These are phyloP conservation scores for Coreoperca whiteheadi DNA, from an alignment of 2,113 vertebrate species.

Conservation along the genomic window DNA sequence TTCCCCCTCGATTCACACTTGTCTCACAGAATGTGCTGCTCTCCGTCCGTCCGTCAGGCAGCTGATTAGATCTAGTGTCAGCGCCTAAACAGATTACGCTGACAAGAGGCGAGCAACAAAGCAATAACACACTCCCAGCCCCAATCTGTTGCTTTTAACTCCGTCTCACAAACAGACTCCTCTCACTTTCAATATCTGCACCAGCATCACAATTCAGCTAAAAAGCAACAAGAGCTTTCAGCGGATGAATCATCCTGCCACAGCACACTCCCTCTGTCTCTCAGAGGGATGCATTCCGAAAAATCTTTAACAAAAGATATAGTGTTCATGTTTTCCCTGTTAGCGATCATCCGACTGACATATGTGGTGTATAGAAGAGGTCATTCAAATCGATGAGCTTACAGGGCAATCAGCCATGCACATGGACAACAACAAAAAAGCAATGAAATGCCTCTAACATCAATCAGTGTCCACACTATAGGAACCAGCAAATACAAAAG, in stretches of 20 bases:
- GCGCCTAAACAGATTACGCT: constrained; percentile 55
- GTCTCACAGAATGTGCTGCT: constrained; percentile 21
- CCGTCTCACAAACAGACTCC: constrained; percentile 55
- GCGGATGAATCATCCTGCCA: constrained; percentile 29
- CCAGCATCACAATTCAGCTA: constrained; percentile 41
- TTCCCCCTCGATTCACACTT: not conserved
- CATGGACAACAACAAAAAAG: not conserved
- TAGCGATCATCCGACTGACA: not conserved
- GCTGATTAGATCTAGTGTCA: constrained; percentile 71
- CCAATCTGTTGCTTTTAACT: constrained; percentile 59
- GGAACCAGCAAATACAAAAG: not conserved
- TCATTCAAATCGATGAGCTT: not conserved
- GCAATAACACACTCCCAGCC: constrained; percentile 61
- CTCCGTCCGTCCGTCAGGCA: constrained; percentile 45
- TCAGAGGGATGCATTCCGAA: not conserved
- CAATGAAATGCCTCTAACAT: not conserved
- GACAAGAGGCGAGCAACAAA: constrained; percentile 44
- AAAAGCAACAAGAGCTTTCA: constrained; percentile 44
- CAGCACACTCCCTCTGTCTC: not conserved
- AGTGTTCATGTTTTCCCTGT: not conserved
- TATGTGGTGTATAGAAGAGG: not conserved
- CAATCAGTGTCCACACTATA: not conserved
- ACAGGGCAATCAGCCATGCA: not conserved
- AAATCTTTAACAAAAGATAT: not conserved
- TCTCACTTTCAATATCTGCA: constrained; percentile 65